Evolutionary conservation across 2,888 invertebrate genomes (phyloP).

Genomic region (Pyrrhia umbra): DNA sequence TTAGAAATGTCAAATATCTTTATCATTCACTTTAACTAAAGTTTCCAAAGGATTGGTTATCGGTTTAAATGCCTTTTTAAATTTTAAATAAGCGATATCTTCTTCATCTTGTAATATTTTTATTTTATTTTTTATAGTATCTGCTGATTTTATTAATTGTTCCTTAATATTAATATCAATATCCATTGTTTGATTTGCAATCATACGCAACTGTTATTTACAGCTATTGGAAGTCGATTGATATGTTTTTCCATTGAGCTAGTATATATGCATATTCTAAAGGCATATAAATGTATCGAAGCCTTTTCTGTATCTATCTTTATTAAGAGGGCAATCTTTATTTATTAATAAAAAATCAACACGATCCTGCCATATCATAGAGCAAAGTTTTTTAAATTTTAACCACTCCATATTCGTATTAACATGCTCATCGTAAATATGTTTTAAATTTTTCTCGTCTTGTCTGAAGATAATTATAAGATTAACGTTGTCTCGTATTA

Average conservation of each 20-base stretch:
- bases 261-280: background rate
- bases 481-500: constrained; percentile 45
- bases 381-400: constrained; percentile 46
- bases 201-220: too few relatives aligned
- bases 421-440: constrained; percentile 65
- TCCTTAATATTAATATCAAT: too few relatives aligned
- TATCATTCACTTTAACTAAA: constrained; percentile 8
- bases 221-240: constrained; percentile 4
- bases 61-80: constrained; percentile 20
- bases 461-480: constrained; percentile 62
- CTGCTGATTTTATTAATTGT: too few relatives aligned
- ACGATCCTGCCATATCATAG: constrained; percentile 3
- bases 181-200: too few relatives aligned
- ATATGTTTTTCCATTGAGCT: constrained; percentile 3
- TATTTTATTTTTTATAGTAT: too few relatives aligned
- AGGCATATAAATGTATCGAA: constrained; percentile 32
- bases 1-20: constrained; percentile 3
- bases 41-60: constrained; percentile 11
- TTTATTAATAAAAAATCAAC: constrained; percentile 25
- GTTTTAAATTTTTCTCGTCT: constrained; percentile 63
- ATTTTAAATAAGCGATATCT: too few relatives aligned
- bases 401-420: constrained; percentile 58
- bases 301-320: constrained; percentile 33
- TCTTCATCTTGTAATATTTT: too few relatives aligned
- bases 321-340: constrained; percentile 10